A percentile compares a stretch with the other conserved stretches of the same genome.
Evolutionary conservation across 2,888 invertebrate species (phyloP).

Genomic region (Villa cingulata): DNA sequence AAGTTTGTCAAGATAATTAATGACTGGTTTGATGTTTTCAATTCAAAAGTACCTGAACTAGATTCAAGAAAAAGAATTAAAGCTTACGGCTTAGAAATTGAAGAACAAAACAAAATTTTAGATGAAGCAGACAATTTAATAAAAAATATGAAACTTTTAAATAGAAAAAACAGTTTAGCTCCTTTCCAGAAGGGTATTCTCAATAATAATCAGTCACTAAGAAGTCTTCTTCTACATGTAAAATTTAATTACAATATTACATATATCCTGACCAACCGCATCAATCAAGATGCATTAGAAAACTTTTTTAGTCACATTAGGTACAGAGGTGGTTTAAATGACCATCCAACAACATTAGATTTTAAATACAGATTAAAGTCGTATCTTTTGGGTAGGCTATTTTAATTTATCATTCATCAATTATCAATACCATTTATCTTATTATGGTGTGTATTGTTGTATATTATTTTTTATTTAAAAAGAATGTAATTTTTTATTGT

Average conservation of each 20-base stretch:
- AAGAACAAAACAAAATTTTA: constrained; percentile 14
- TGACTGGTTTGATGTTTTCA: constrained; percentile 19
- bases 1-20: constrained; percentile 5
- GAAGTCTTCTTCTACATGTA: background rate
- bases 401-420: no score
- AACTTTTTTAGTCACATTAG: background rate
- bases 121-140: constrained; percentile 10
- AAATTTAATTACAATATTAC: background rate
- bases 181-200: constrained; percentile 19
- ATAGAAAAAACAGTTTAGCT: constrained; percentile 10
- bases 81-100: constrained; percentile 15
- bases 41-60: constrained; percentile 10
- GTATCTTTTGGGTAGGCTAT: constrained; percentile 1
- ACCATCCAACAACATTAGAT: constrained; percentile 1
- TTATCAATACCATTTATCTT: no score
- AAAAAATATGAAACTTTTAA: constrained; percentile 3
- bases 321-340: background rate
- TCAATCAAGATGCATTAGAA: constrained; percentile 2
- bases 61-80: constrained; percentile 14
- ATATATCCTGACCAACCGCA: constrained; percentile 1
- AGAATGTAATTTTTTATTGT: no score
- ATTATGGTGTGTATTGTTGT: no score
- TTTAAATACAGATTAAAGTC: background rate
- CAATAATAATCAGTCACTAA: constrained; percentile 6
- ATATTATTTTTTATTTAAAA: no score